phyloP scores from a whole-genome alignment of 2,113 vertebrate genomes.

The Lanius ludovicianus region DNA sequence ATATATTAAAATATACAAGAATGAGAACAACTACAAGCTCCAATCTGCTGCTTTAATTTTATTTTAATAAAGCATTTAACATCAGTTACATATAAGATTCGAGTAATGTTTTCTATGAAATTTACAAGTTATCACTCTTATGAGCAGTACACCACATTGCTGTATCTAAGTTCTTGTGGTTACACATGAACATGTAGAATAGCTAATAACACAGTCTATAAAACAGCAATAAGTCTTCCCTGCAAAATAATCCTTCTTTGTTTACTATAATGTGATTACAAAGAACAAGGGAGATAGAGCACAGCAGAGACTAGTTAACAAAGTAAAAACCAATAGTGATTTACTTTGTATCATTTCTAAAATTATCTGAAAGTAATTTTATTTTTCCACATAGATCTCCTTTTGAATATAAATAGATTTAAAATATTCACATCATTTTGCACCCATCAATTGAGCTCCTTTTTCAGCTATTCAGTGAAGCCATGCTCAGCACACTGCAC shows the following conservation, averaged over 20 bases:
- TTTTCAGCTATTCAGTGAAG: neutral
- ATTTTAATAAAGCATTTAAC: neutral
- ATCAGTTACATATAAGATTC: neutral
- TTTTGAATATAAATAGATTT: neutral
- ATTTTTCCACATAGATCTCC: neutral
- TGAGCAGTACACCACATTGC: neutral
- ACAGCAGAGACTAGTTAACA: neutral
- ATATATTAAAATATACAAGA: neutral
- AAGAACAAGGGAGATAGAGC: neutral
- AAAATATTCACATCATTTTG: neutral
- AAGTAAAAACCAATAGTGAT: neutral
- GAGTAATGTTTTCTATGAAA: neutral
- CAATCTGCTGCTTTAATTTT: neutral
- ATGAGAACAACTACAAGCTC: neutral
- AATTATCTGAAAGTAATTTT: neutral
- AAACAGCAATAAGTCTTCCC: neutral
- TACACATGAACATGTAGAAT: neutral
- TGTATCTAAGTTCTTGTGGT: neutral
- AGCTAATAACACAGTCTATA: neutral
- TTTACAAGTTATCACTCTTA: neutral
- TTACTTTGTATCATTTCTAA: neutral
- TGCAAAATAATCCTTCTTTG: neutral
- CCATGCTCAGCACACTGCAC: rapidly evolving
- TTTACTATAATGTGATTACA: neutral
- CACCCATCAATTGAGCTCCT: neutral